Evolutionary conservation across 2,888 invertebrate species (phyloP).

Genomic region (Orthosia gracilis): DNA sequence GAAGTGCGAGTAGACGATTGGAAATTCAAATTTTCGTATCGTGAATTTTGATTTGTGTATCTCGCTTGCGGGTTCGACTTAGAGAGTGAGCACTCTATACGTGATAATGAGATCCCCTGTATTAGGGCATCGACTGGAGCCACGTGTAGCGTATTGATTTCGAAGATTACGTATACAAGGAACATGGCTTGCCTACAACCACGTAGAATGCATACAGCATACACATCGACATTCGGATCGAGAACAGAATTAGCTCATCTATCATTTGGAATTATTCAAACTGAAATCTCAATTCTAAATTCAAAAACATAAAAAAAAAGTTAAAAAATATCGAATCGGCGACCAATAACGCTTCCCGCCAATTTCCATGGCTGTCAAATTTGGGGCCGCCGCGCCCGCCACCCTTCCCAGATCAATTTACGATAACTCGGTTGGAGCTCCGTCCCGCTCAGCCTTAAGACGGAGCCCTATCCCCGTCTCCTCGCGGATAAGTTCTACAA

Average conservation of each 20-base stretch:
- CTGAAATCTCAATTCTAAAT: slow-evolving; percentile 70
- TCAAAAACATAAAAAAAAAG: slow-evolving; percentile 61
- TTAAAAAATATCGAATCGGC: slow-evolving; percentile 75
- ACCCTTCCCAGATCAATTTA: slow-evolving; percentile 89
- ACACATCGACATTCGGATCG: slow-evolving; percentile 14
- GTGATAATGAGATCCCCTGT: slow-evolving; percentile 46
- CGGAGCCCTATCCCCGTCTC: slow-evolving; percentile 86
- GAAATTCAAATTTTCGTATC: slow-evolving; percentile 65
- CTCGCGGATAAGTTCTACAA: slow-evolving; percentile 87
- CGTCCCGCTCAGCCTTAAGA: slow-evolving; percentile 90
- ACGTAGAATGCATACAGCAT: slow-evolving; percentile 1
- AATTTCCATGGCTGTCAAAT: slow-evolving; percentile 91
- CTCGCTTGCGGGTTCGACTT: slow-evolving; percentile 19
- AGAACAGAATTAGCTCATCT: slow-evolving; percentile 57
- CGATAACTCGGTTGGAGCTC: slow-evolving; percentile 89
- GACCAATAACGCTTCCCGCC: slow-evolving; percentile 90
- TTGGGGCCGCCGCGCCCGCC: slow-evolving; percentile 83
- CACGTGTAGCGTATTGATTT: slow-evolving; percentile 65
- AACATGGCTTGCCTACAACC: slow-evolving; percentile 19
- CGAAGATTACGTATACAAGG: slow-evolving; percentile 43
- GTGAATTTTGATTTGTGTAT: slow-evolving; percentile 57
- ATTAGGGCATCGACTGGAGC: slow-evolving; percentile 51
- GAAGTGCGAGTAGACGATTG: slow-evolving; percentile 66
- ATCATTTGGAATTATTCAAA: slow-evolving; percentile 62
- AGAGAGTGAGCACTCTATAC: slow-evolving; percentile 28